Evolutionary conservation across 2,888 invertebrate species (phyloP).

Genomic region (Erebia aethiops): DNA sequence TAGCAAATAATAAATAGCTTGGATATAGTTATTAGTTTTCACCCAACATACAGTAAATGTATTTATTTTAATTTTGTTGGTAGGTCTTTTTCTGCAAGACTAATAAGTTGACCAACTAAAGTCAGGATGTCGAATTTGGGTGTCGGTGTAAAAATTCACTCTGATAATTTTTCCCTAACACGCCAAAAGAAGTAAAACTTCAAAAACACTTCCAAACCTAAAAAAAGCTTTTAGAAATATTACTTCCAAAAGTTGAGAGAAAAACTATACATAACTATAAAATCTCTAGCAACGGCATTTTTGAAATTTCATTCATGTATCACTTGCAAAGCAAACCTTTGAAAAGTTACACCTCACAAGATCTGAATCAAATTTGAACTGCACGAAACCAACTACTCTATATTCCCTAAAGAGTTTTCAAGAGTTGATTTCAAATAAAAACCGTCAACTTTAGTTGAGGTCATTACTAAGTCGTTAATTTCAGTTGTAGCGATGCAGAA

Average conservation of each 20-base stretch:
- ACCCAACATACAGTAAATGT: too few relatives aligned
- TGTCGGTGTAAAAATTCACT: too few relatives aligned
- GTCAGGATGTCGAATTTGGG: too few relatives aligned
- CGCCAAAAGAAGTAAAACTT: too few relatives aligned
- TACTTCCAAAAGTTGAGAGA: neutral
- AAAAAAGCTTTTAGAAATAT: neutral
- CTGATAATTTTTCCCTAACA: too few relatives aligned
- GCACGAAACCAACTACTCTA: neutral
- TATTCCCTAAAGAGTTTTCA: neutral
- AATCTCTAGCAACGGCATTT: neutral
- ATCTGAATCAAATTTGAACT: neutral
- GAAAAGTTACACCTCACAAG: conserved; percentile 3
- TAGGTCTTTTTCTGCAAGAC: too few relatives aligned
- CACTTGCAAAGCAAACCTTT: conserved; percentile 7
- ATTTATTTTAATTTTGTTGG: too few relatives aligned
- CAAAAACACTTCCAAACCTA: neutral
- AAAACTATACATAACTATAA: neutral
- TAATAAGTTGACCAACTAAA: too few relatives aligned
- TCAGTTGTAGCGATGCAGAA: neutral
- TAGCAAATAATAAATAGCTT: too few relatives aligned
- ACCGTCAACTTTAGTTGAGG: neutral
- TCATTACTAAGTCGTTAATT: neutral
- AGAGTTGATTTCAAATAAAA: neutral
- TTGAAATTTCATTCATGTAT: neutral
- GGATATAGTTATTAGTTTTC: too few relatives aligned